Conservation (phyloP, 1,140 invertebrate species). For the Scaptomyza montana region DNA sequence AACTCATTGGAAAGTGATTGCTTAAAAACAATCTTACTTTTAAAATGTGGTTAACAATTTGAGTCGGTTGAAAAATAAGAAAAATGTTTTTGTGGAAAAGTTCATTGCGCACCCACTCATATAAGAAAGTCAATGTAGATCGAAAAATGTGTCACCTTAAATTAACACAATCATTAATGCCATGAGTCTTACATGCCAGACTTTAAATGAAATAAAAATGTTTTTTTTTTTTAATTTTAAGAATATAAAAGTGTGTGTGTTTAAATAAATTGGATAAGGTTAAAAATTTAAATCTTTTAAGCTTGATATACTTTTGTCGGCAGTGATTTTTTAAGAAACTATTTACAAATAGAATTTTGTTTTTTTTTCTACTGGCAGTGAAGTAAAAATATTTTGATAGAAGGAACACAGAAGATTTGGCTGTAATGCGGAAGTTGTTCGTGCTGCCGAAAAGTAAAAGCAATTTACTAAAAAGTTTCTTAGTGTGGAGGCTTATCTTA, state of each 20-base stretch:
- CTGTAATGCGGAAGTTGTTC: constrained; percentile 68
- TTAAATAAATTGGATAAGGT: too few species aligned
- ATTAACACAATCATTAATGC: constrained; percentile 74
- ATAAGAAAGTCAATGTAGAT: constrained; percentile 8
- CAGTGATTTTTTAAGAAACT: neutral
- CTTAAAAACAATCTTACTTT: constrained; percentile 1
- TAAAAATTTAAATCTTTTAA: constrained; percentile 26
- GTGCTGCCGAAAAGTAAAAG: constrained; percentile 42
- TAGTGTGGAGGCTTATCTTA: constrained; percentile 40
- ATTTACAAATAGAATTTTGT: neutral
- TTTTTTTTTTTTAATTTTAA: constrained; percentile 6
- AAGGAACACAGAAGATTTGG: constrained; percentile 1
- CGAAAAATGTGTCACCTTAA: constrained; percentile 61
- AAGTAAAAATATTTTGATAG: constrained; percentile 41
- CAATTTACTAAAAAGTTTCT: constrained; percentile 56
- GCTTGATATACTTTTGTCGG: constrained; percentile 4
- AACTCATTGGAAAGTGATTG: constrained; percentile 41
- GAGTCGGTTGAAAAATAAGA: constrained; percentile 27
- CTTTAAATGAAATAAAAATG: constrained; percentile 40
- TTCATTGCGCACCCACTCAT: constrained; percentile 10
- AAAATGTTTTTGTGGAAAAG: neutral
- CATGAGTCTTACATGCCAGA: constrained; percentile 35
- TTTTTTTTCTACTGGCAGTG: neutral
- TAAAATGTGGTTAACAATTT: constrained; percentile 46
- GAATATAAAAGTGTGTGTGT: neutral